These are phyloP conservation scores for Platyscapa corneri DNA, from an alignment of 1,140 invertebrate species.

Conservation along the genomic window DNA sequence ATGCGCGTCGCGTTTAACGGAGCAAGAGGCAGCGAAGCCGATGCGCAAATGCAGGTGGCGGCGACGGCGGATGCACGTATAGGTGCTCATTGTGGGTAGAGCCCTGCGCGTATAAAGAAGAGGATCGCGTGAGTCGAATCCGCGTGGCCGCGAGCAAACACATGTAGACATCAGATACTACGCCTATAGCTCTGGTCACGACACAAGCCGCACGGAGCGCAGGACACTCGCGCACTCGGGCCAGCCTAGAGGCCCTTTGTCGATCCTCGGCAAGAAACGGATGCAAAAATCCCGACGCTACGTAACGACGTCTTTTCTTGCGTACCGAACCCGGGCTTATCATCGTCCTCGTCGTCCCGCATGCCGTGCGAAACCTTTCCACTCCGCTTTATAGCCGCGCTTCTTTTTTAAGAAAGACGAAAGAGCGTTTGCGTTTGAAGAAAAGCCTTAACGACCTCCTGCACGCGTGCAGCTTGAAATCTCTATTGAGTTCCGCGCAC, in stretches of 20 bases:
- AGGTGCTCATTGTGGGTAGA: not conserved
- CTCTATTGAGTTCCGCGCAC: too few relatives aligned
- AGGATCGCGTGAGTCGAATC: constrained; percentile 61
- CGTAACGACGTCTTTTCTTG: constrained; percentile 36
- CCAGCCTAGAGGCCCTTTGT: constrained; percentile 1
- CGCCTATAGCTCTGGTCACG: constrained; percentile 62
- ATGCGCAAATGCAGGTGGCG: constrained; percentile 23
- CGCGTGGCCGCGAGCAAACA: constrained; percentile 53
- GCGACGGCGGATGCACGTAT: not conserved
- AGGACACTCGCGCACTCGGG: too few relatives aligned
- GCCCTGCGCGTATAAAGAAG: constrained; percentile 52
- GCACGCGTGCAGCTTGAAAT: too few relatives aligned
- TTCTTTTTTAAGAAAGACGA: not conserved
- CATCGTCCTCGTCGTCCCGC: not conserved
- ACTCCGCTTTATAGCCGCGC: not conserved
- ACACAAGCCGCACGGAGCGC: constrained; percentile 41
- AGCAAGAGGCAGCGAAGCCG: too few relatives aligned
- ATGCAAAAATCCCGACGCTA: constrained; percentile 22
- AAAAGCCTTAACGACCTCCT: not conserved
- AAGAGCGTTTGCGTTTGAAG: not conserved
- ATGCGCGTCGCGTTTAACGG: too few relatives aligned
- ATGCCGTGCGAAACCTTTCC: not conserved
- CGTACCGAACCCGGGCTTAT: not conserved
- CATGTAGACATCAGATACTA: constrained; percentile 64
- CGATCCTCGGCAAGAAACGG: constrained; percentile 29